Evolutionary conservation across 1,140 invertebrate species (phyloP), one percentile per base, ranked within the genome.

Genomic region (Drosophila grimshawi): DNA sequence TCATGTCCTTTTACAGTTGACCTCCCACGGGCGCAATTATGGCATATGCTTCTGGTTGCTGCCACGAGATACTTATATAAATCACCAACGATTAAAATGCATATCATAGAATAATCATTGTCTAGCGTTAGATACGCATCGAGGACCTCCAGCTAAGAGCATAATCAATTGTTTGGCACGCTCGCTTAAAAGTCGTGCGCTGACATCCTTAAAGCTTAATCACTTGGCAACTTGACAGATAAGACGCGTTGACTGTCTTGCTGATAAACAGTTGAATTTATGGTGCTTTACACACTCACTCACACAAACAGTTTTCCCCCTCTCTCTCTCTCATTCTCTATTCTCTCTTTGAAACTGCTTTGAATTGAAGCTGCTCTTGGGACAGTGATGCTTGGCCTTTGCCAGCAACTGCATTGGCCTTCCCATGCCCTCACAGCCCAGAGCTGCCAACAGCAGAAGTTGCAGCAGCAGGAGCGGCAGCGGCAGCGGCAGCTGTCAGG

Each of bases 251-350:
- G 64, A 52, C 64, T 70, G 65, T 71, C 55, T 46, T 32, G 43
- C 65, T 65, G 77, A 80, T 81, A 79, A 61, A 69, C 64, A 68
- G 45, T 57, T 62, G 73, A 85, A 86, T 85, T 85, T 74, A 86
- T 81, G 81, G 72, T 75, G 66, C 59, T 51, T 41, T n/a, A 39
- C 60, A 32, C 37, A 19, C 27, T 27, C 49, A 30, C 39, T 33
- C 7, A 45, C 52, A 56, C 60, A 48, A 19, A 61, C 37, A 53
- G 6, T 6, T 27, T 30, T 35, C 45, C 33, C 7, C 4, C 33
- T 45, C 55, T 39, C 49, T 8, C 39, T 52, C n/a, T 33, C n/a
- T 3, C 49, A n/a, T 19, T 32, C 43, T 29, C 51, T 37, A 5
- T 8, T 8, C 37, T 37, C 41, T 52, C 61, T 56, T 70, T 64